phyloP scores from a whole-genome alignment of 2,113 vertebrate species.

The Toxotes jaculatrix region DNA sequence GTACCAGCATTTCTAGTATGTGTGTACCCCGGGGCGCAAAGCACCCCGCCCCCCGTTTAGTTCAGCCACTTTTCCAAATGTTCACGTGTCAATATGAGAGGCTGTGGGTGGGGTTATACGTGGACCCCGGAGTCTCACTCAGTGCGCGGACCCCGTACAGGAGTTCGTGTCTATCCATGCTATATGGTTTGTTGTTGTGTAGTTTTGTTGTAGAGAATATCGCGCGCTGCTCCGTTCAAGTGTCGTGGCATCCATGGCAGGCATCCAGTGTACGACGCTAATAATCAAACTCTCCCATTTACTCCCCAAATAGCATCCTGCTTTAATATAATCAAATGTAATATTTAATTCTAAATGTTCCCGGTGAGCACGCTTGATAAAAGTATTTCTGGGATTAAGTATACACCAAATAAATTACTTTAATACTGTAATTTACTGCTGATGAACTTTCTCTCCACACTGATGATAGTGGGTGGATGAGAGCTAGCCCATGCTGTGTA shows the following conservation, averaged over 20 bases:
- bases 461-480: too few relatives aligned
- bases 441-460: too few relatives aligned
- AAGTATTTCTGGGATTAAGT: too few relatives aligned
- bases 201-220: too few relatives aligned
- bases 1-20: background rate
- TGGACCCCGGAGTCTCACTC: slow-evolving; percentile 43
- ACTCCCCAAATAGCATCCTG: too few relatives aligned
- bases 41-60: slow-evolving; percentile 17
- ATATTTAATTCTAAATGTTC: too few relatives aligned
- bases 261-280: background rate
- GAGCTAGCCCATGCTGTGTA: background rate
- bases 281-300: too few relatives aligned
- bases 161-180: too few relatives aligned
- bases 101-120: slow-evolving; percentile 59
- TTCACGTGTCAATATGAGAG: slow-evolving; percentile 73
- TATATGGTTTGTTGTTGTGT: too few relatives aligned
- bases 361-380: too few relatives aligned
- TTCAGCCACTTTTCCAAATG: slow-evolving; percentile 39
- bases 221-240: background rate
- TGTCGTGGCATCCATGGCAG: background rate
- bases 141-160: background rate
- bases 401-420: too few relatives aligned
- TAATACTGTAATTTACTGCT: background rate
- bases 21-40: background rate
- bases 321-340: too few relatives aligned